Evolutionary conservation across 64 coral and sea anemone species (phyloP), one percentile per base, ranked within the genome.

Genomic region (Cladopsammia gracilis): DNA sequence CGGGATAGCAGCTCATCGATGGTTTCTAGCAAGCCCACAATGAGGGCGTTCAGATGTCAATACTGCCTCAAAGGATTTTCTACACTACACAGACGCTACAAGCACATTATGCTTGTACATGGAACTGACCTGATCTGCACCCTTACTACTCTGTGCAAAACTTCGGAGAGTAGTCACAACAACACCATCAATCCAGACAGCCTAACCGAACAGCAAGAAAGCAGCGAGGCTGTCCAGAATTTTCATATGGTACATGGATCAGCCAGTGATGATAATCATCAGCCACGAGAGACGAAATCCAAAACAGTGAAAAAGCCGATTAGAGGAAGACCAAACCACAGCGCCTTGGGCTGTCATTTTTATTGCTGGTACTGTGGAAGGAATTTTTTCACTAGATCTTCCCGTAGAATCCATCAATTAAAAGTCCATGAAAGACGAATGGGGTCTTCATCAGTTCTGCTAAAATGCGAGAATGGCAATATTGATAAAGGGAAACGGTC

Each of bases 41-140:
- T 15, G 58, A 82, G 26, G 78, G 78, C 78, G 10, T 64, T 82
- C 24, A 16, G n/a, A 34, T 82, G 78, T 42, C 58, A 46, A 61
- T 77, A 77, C 45, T 77, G 75, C 10, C 48, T 53, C 48, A 54
- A 56, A 54, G 49, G 75, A 12, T 77, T 51, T 56, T 56, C 20
- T 12, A 77, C 48, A 23, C 22, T 77, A 0, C 52, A 26, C 18
- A 23, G 50, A 4, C 75, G 48, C 16, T 77, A 54, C 75, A 77
- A 77, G 22, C 75, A 77, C 51, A 3, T 77, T 22, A 19, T 56
- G 18, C 48, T 77, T 77, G 49, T 23, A 3, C 75, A 77, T 22
- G 22, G 50, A 54, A 8, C 3, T 18, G 75, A 77, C 16, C 53
- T 77, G 19, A 19, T n/a, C 10, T 77, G 48, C 8, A 13, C 10